phyloP scores from a whole-genome alignment of 2,113 vertebrate genomes.

The Myotis davidii region DNA sequence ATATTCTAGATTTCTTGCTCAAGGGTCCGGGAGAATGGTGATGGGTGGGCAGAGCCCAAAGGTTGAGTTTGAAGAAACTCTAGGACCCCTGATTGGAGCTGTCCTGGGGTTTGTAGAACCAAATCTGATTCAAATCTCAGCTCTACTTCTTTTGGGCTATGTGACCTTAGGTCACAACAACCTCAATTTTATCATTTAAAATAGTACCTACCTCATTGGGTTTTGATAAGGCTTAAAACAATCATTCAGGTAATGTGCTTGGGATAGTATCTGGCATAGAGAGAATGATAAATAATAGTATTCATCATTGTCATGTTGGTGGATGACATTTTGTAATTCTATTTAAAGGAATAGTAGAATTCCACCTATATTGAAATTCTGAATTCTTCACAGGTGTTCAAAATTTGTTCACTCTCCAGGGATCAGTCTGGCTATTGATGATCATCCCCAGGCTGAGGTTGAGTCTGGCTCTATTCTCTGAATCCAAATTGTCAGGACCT shows the following conservation, averaged over 20 bases:
- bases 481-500: not conserved
- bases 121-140: not conserved
- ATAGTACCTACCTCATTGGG: not conserved
- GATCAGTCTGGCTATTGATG: not conserved
- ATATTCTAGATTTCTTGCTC: conserved; percentile 7
- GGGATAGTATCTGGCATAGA: not conserved
- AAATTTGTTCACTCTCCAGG: not conserved
- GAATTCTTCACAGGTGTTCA: not conserved
- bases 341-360: conserved; percentile 21
- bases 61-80: not conserved
- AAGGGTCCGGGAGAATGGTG: not conserved
- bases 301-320: not conserved
- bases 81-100: not conserved
- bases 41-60: not conserved
- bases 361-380: not conserved
- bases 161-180: conserved; percentile 30
- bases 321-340: not conserved
- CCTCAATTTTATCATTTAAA: conserved; percentile 24
- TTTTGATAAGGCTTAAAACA: conserved; percentile 24
- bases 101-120: not conserved
- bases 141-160: not conserved
- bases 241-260: not conserved
- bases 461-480: conserved; percentile 14
- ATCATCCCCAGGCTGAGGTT: not conserved
- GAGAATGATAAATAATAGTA: not conserved